These are phyloP conservation scores for Aplysia californica DNA, from an alignment of 1,140 invertebrate species.

Conservation along the genomic window DNA sequence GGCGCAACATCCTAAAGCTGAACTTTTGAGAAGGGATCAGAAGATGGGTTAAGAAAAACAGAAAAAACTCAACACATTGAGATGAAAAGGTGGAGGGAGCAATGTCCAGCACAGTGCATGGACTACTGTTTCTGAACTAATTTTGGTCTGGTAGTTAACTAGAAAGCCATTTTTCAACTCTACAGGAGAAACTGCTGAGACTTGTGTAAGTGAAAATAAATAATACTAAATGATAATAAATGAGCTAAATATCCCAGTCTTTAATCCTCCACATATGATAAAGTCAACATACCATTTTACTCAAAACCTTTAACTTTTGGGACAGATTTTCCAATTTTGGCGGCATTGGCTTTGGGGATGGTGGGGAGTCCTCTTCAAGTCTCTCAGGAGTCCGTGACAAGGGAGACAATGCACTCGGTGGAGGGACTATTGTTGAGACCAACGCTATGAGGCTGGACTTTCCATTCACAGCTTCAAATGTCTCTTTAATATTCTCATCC, in stretches of 20 bases:
- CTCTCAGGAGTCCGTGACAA: slow-evolving; percentile 35
- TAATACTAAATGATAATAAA: background rate
- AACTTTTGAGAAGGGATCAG: no score
- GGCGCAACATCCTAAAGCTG: no score
- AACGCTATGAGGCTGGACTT: background rate
- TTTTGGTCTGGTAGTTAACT: no score
- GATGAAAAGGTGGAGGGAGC: no score
- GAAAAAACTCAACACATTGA: no score
- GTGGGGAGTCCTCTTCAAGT: background rate
- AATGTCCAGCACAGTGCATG: no score
- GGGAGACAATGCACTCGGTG: slow-evolving; percentile 29
- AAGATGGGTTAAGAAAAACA: no score
- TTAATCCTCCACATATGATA: background rate
- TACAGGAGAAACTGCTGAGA: background rate
- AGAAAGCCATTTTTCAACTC: no score
- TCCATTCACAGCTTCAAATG: background rate
- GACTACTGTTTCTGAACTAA: no score
- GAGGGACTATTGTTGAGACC: slow-evolving; percentile 8
- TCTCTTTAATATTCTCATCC: background rate
- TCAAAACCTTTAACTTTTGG: slow-evolving; percentile 6
- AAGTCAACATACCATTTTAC: slow-evolving; percentile 19
- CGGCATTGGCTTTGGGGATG: background rate
- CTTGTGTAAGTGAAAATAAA: background rate
- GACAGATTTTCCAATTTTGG: slow-evolving; percentile 17
- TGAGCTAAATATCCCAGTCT: background rate